A percentile compares a stretch with the other conserved stretches of the same genome.
These are phyloP conservation scores for Melipona beecheii DNA, from an alignment of 2,888 invertebrate genomes.

Conservation along the genomic window DNA sequence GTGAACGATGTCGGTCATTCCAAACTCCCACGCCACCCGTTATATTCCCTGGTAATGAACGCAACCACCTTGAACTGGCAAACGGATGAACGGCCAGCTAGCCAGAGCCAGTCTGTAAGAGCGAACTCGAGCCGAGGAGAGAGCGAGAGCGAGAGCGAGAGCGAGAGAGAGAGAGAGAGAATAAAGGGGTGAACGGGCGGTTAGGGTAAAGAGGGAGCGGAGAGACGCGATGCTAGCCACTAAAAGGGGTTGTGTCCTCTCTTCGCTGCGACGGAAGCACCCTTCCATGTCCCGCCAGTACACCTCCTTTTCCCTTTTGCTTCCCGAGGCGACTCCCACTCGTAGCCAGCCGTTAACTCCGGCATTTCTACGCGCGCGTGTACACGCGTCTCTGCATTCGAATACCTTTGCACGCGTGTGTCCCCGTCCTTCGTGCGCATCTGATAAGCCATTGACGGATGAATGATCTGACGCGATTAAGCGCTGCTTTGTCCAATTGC, in stretches of 20 bases:
- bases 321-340: slow-evolving; percentile 32
- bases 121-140: slow-evolving; percentile 34
- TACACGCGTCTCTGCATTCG: slow-evolving; percentile 39
- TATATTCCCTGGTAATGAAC: slow-evolving; percentile 78
- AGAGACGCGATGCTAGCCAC: slow-evolving; percentile 71
- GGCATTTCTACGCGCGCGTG: slow-evolving; percentile 38
- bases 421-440: slow-evolving; percentile 46
- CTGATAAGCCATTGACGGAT: slow-evolving; percentile 77
- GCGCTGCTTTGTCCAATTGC: slow-evolving; percentile 64
- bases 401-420: slow-evolving; percentile 53
- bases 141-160: neutral
- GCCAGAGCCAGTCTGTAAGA: slow-evolving; percentile 69
- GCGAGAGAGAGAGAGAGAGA: neutral
- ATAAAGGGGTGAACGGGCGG: slow-evolving; percentile 39
- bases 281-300: slow-evolving; percentile 72
- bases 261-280: slow-evolving; percentile 78
- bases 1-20: slow-evolving; percentile 10
- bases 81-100: slow-evolving; percentile 80
- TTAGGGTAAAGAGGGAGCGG: slow-evolving; percentile 48
- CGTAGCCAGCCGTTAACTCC: slow-evolving; percentile 34
- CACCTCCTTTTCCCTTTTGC: slow-evolving; percentile 59
- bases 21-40: slow-evolving; percentile 47
- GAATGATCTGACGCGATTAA: slow-evolving; percentile 81
- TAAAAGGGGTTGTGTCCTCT: slow-evolving; percentile 79
- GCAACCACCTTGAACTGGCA: slow-evolving; percentile 83